phyloP scores from a whole-genome alignment of 2,113 vertebrate genomes.

The Urocolius indicus region DNA sequence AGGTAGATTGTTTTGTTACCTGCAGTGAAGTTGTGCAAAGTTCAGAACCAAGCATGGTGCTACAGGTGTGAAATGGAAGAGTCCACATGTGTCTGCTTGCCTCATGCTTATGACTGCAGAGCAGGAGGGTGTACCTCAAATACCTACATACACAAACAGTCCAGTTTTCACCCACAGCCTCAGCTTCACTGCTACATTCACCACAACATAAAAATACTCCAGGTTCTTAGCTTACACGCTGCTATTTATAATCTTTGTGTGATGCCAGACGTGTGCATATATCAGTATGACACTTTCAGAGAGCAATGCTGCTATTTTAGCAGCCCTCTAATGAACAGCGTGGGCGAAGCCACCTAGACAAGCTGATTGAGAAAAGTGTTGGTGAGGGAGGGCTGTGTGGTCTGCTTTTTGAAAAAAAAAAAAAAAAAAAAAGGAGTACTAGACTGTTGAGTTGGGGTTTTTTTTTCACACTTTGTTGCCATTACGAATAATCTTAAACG shows the following conservation, averaged over 20 bases:
- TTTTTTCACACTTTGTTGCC: not conserved
- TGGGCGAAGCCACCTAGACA: constrained; percentile 41
- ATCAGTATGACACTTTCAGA: constrained; percentile 44
- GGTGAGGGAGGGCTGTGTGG: not conserved
- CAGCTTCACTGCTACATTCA: not conserved
- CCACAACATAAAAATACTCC: not conserved
- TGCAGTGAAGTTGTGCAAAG: not conserved
- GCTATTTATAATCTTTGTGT: constrained; percentile 65
- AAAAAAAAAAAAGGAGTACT: not conserved
- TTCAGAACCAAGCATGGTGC: not conserved
- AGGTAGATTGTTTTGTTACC: not conserved
- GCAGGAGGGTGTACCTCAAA: not conserved
- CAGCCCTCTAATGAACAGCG: constrained; percentile 46
- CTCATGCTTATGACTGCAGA: not conserved
- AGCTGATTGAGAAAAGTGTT: not conserved
- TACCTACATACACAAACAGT: not conserved
- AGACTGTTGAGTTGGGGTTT: not conserved
- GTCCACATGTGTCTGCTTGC: not conserved
- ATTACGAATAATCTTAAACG: constrained; percentile 65
- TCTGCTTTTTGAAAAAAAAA: not conserved
- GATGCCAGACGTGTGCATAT: constrained; percentile 51
- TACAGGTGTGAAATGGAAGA: not conserved
- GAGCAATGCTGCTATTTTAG: constrained; percentile 59
- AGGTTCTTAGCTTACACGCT: not conserved
- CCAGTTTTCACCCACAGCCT: not conserved